Base-by-base conservation (phyloP, 1,140 invertebrate genomes). In the Heterodera carotae region DNA sequence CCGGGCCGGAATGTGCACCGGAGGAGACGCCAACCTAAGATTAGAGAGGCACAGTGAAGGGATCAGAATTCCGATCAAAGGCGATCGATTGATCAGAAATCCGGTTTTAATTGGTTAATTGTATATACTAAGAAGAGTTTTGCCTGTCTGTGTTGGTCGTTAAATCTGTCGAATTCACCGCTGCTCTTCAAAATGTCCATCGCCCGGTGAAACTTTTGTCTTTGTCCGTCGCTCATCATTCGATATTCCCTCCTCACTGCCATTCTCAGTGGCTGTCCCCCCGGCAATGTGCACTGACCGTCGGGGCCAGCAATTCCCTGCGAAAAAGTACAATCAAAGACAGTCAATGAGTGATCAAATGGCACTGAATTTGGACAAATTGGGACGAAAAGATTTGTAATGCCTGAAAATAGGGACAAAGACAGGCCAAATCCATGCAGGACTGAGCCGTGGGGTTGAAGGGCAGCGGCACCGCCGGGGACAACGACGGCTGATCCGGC, bases 201-300 rank as follows among this genome's bases (percentile, higher is more conserved):
- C 8, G 87, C 88, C 29, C 78, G 75, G 76, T 89, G 88, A 69
- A 86, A 88, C 3, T 79, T 71, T 3, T 78, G 69, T 59, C 88
- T 69, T 70, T 90, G 88, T 12, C 83, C 76, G 62, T 88, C 86
- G 0, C 81, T 85, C 68, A 90, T 67, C 80, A 82, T 86, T 43
- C 89, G 79, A 78, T 88, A 88, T 76, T 89, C 89, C 64, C 88
- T 87, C 25, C 89, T 64, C 34, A 83, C 56, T 2, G 87, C 84
- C 71, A 76, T 81, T 53, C 75, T 25, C 27, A 88, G 75, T 0
- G 82, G 79, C 27, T 79, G 71, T 2, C 86, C 86, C 59, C 79
- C 85, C 2, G 72, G 67, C 1, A 86, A 76, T 34, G 67, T 66
- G 76, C 85, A 86, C 59, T 80, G 82, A 8, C 83, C 84, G 27